phyloP scores from a whole-genome alignment of 2,888 invertebrate species.

The Spodoptera littoralis region DNA sequence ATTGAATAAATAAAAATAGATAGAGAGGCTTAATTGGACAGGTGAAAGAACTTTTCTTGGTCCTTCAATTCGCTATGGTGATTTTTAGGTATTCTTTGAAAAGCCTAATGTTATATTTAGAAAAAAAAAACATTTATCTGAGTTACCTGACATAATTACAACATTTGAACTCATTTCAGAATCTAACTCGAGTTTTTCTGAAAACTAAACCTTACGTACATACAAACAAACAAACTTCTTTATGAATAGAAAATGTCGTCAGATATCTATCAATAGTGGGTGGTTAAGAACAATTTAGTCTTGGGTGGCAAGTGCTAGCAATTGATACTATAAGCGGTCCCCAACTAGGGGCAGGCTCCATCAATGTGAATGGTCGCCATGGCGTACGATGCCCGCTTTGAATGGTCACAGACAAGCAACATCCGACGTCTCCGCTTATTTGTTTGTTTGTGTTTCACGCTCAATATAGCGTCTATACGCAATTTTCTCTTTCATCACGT shows the following conservation, averaged over 20 bases:
- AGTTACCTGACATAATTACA: no score
- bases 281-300: conserved; percentile 29
- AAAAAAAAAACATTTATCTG: not conserved
- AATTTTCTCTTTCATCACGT: conserved; percentile 14
- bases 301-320: conserved; percentile 63
- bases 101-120: no score
- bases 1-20: not conserved
- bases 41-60: no score
- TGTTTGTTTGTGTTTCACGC: conserved; percentile 39
- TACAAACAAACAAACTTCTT: not conserved
- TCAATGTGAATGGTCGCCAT: conserved; percentile 62
- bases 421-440: conserved; percentile 35
- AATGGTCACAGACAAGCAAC: conserved; percentile 40
- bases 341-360: conserved; percentile 53
- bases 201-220: not conserved
- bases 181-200: not conserved
- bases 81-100: no score
- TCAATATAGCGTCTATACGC: conserved; percentile 16
- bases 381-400: conserved; percentile 37
- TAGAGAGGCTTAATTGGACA: no score
- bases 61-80: no score
- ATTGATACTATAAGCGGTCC: conserved; percentile 70
- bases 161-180: not conserved
- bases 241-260: conserved; percentile 2
- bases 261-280: conserved; percentile 18